Percentiles rank a stretch among this genome's conserved stretches.
phyloP scores from a whole-genome alignment of 2,888 invertebrate species.

The Conchocele bisecta region DNA sequence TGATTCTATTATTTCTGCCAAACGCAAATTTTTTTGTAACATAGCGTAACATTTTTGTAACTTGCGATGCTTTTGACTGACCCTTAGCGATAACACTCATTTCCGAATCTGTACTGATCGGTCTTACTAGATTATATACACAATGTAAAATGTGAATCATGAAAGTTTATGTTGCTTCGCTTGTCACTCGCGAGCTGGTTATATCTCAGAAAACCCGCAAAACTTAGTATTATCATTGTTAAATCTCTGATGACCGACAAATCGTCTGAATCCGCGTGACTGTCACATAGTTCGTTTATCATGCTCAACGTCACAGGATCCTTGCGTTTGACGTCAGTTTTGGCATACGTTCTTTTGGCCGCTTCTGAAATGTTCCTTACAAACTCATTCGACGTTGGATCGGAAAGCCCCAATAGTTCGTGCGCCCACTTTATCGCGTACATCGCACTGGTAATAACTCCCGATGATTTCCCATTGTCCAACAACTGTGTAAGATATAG shows the following conservation, averaged over 20 bases:
- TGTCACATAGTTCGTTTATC: neutral
- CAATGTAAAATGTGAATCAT: conserved; percentile 12
- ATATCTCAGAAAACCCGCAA: conserved; percentile 25
- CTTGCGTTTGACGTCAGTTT: conserved; percentile 1
- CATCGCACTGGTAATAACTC: neutral
- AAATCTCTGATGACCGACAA: conserved; percentile 20
- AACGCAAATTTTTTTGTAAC: neutral
- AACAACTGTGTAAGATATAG: conserved; percentile 21
- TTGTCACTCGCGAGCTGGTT: conserved; percentile 10
- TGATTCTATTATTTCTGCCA: neutral
- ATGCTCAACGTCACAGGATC: neutral
- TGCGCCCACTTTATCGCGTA: conserved; percentile 11
- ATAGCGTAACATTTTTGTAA: no score
- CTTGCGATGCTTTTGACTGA: no score
- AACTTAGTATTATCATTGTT: conserved; percentile 24
- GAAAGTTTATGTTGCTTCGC: conserved; percentile 1
- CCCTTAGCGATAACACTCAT: conserved; percentile 24
- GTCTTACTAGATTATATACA: conserved; percentile 20
- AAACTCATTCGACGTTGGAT: conserved; percentile 4
- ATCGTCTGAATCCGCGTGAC: neutral
- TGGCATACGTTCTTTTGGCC: neutral
- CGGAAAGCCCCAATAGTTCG: neutral
- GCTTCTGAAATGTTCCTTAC: neutral
- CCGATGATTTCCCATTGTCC: neutral
- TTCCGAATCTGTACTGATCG: conserved; percentile 20